Conservation (phyloP, 2,888 invertebrate species). For the Parnassius glacialis region DNA sequence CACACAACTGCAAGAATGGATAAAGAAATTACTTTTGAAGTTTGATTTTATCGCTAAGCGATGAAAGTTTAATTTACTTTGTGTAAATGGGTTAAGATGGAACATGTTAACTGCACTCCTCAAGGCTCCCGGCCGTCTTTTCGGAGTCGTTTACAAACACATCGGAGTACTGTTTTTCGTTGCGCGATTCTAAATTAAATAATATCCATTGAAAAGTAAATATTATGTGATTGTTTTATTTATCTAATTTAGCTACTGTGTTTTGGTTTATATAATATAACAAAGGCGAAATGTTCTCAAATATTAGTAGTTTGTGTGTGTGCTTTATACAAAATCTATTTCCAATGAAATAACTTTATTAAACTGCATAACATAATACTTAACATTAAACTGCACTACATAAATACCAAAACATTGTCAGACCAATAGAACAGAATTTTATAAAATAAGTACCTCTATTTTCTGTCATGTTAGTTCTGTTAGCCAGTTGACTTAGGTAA, state of each 20-base stretch:
- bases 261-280: conserved; percentile 21
- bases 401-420: too few relatives aligned
- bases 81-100: conserved; percentile 56
- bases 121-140: conserved; percentile 64
- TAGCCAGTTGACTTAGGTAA: too few relatives aligned
- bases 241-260: conserved; percentile 3
- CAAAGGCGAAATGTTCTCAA: conserved; percentile 17
- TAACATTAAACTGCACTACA: too few relatives aligned
- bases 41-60: conserved; percentile 41
- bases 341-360: too few relatives aligned
- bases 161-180: conserved; percentile 64
- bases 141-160: conserved; percentile 68
- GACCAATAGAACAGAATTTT: too few relatives aligned
- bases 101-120: conserved; percentile 65
- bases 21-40: conserved; percentile 39
- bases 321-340: background rate
- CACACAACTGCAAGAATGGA: conserved; percentile 30
- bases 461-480: too few relatives aligned
- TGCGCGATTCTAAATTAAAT: conserved; percentile 61
- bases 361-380: too few relatives aligned
- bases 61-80: conserved; percentile 44
- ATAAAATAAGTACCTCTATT: too few relatives aligned
- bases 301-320: conserved; percentile 8
- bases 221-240: conserved; percentile 27
- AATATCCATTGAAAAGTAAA: conserved; percentile 60